phyloP scores from a whole-genome alignment of 2,113 vertebrate species.

The Seriola dumerili region DNA sequence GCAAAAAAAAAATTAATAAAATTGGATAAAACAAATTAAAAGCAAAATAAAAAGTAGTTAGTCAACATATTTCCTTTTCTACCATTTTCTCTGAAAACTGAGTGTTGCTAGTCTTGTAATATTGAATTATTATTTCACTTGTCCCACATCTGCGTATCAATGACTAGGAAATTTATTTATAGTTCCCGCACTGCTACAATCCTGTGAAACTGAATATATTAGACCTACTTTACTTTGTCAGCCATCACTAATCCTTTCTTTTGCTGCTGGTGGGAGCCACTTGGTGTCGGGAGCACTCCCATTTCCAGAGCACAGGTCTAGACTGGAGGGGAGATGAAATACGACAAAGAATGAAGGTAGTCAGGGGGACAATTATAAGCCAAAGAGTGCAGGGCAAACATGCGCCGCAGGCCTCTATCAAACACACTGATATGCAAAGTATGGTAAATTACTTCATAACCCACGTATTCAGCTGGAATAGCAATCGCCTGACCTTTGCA shows the following conservation, averaged over 20 bases:
- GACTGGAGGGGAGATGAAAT: neutral
- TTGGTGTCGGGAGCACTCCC: neutral
- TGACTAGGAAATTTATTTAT: neutral
- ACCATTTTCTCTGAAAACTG: too few species aligned
- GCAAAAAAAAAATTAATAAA: too few species aligned
- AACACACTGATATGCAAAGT: constrained; percentile 60
- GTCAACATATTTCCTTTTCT: neutral
- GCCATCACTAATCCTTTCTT: neutral
- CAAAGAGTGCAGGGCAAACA: neutral
- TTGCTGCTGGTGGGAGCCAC: neutral
- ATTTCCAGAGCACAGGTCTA: constrained; percentile 3
- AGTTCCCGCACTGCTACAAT: neutral
- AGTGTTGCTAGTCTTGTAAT: neutral
- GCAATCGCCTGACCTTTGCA: constrained; percentile 45
- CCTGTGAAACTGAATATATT: constrained; percentile 21
- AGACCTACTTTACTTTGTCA: constrained; percentile 1
- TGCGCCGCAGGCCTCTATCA: neutral
- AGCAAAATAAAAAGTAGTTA: neutral
- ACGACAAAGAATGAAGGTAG: neutral
- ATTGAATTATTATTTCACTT: neutral
- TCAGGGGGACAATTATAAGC: neutral
- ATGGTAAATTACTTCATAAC: neutral
- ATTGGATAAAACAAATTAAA: too few species aligned
- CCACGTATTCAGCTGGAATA: neutral
- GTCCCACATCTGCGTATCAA: neutral